These are phyloP conservation scores for Drosophila kurseongensis DNA, from an alignment of 1,140 invertebrate genomes.

Conservation along the genomic window DNA sequence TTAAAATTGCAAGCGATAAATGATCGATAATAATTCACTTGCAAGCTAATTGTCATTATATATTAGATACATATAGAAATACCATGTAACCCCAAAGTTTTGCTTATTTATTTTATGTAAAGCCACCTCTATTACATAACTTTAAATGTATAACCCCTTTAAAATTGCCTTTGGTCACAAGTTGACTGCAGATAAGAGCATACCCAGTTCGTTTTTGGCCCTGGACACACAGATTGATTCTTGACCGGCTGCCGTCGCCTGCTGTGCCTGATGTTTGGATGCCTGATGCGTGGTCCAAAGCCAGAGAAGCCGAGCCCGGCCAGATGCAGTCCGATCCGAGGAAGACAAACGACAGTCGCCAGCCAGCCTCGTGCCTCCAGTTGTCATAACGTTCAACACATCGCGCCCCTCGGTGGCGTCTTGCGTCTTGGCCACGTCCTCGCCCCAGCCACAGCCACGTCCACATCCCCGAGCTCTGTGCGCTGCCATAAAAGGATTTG, in stretches of 20 bases:
- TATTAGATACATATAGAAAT: too few species aligned
- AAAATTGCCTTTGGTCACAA: not conserved
- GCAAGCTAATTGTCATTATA: too few species aligned
- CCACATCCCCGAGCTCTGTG: slow-evolving; percentile 29
- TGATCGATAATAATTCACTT: too few species aligned
- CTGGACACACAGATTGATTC: slow-evolving; percentile 35
- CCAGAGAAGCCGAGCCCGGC: slow-evolving; percentile 20
- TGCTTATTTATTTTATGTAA: too few species aligned
- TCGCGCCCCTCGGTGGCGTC: slow-evolving; percentile 55
- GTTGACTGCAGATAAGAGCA: slow-evolving; percentile 11
- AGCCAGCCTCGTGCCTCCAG: slow-evolving; percentile 74
- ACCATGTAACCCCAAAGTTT: too few species aligned
- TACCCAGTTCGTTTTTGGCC: slow-evolving; percentile 6
- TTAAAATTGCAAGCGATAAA: too few species aligned
- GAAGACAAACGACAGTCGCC: slow-evolving; percentile 42
- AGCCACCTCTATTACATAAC: too few species aligned
- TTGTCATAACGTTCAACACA: slow-evolving; percentile 82
- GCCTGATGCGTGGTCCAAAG: slow-evolving; percentile 12
- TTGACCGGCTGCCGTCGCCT: slow-evolving; percentile 55
- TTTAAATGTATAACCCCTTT: not conserved
- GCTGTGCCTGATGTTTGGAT: slow-evolving; percentile 43
- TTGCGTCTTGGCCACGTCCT: slow-evolving; percentile 12
- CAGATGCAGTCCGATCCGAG: slow-evolving; percentile 42
- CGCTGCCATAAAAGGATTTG: slow-evolving; percentile 84
- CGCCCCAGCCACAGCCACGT: not conserved